Base-by-base conservation (phyloP, 2,888 invertebrate species). In the Rhimphoctona megacephalus region DNA sequence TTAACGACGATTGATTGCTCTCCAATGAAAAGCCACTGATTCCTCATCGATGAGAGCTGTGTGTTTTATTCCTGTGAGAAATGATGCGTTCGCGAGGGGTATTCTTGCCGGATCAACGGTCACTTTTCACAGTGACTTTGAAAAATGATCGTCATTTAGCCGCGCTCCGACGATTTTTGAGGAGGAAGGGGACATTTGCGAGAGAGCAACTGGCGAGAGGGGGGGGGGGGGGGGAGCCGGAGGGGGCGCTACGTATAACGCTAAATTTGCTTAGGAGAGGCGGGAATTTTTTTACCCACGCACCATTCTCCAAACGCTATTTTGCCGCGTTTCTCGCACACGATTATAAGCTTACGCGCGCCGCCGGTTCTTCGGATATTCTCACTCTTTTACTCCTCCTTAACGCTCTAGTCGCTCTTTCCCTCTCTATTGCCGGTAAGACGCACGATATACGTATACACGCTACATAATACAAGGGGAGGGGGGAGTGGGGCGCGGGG, bases 311-410 rank as follows among this genome's bases (percentile, higher is more conserved):
- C 49, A 73, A 61, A 73, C 57, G 70, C 30, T 81, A 64, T 72
- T 81, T 81, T 81, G 49, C 80, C 72, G 80, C 72, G 80, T 54
- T 72, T 81, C 61, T 72, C 72, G 22, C 30, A 73, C 70, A 79
- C 69, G 39, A 22, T 17, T 39, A 39, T 25, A 8, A 25, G 43
- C 64, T 19, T 49, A n/a, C 61, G 46, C 9, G 39, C 39, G 39
- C 39, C 80, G 70, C 70, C 57, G 70, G 57, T n/a, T 22, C 70
- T 61, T 49, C 80, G 80, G 33, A 36, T 73, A 39, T 64, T 25
- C 49, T 19, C 61, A n/a, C 25, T 78, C 64, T 80, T 64, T 73
- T 64, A 39, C 81, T 54, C 87, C 39, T 36, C 70, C 78, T 57
- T 49, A 82, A 77, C 72, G 25, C 67, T 87, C 43, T n/a, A 1